Evolutionary conservation across 2,888 invertebrate species (phyloP), one percentile per base, ranked within the genome.

Genomic region (Papilio gigon): DNA sequence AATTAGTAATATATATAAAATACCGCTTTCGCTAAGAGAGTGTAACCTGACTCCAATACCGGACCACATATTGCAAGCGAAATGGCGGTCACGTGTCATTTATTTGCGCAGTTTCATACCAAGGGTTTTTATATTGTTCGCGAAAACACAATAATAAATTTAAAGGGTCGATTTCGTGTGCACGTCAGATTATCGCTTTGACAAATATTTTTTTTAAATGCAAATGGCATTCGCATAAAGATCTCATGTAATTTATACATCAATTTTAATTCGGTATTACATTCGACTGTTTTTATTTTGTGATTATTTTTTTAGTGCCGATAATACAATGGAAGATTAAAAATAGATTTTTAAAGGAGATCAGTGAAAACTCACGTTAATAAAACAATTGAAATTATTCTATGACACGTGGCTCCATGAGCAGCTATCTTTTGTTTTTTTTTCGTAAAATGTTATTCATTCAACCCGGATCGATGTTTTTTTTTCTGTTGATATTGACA

Each of bases 121-220:
- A 58, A 70, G 69, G 56, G 56, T 47, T 65, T 65, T 65, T 65
- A 62, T 65, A 70, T 70, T 70, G 65, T 65, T 65, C 44, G 44
- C 47, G 25, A 58, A 47, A 50, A 60, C 42, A 70, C 56, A 61
- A 27, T 12, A 8, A 70, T 70, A 70, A 70, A 70, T 69, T 68
- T 37, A 40, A 69, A 59, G 27, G 30, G 42, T 40, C 53, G 53
- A 12, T 44, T 42, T 58, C 59, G 20, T 11, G 17, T 44, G 65
- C 12, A 33, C 62, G 35, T 65, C 69, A 35, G 61, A 62, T 62
- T 56, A 65, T 62, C 33, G 17, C 27, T 17, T 25, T 70, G 69
- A 70, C 69, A 70, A 62, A 65, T 58, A 47, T 65, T 40, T 37
- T 17, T 56, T 22, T 60, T 14, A 50, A 53, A 27, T 53, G 27